phyloP scores from a whole-genome alignment of 2,888 invertebrate species.

The Tigriopus californicus region DNA sequence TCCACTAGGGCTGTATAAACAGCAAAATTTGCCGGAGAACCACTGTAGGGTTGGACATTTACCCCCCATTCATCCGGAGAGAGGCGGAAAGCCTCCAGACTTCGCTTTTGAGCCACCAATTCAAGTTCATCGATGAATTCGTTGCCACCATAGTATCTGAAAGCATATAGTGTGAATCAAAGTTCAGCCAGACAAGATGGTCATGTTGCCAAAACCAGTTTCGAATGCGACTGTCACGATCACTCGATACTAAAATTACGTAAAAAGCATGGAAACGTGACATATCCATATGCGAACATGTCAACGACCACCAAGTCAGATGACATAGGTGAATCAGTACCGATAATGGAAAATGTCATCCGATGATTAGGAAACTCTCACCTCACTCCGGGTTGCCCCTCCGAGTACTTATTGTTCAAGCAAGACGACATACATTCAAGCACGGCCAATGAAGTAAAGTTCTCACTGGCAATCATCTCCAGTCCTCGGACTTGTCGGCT shows the following conservation, averaged over 20 bases:
- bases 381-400: slow-evolving; percentile 26
- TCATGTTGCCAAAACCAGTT: background rate
- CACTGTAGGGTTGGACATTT: slow-evolving; percentile 92
- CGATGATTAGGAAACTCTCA: slow-evolving; percentile 3
- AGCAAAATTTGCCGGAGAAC: slow-evolving; percentile 89
- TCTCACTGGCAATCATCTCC: slow-evolving; percentile 38
- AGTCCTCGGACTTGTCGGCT: slow-evolving; percentile 32
- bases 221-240: too few species aligned
- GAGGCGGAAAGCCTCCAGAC: slow-evolving; percentile 44
- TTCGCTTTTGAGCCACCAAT: background rate
- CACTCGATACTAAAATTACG: too few species aligned
- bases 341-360: background rate
- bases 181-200: background rate
- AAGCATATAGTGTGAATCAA: slow-evolving; percentile 19
- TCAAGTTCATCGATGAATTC: slow-evolving; percentile 74
- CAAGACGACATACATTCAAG: slow-evolving; percentile 32
- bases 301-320: too few species aligned
- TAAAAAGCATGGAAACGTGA: too few species aligned
- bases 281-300: too few species aligned
- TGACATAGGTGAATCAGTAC: background rate
- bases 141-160: slow-evolving; percentile 92
- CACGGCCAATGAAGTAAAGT: slow-evolving; percentile 25
- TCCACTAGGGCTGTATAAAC: slow-evolving; percentile 77
- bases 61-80: slow-evolving; percentile 80
- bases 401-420: slow-evolving; percentile 33